These are phyloP conservation scores for Anticlea derivata DNA, from an alignment of 2,888 invertebrate species.

Conservation along the genomic window DNA sequence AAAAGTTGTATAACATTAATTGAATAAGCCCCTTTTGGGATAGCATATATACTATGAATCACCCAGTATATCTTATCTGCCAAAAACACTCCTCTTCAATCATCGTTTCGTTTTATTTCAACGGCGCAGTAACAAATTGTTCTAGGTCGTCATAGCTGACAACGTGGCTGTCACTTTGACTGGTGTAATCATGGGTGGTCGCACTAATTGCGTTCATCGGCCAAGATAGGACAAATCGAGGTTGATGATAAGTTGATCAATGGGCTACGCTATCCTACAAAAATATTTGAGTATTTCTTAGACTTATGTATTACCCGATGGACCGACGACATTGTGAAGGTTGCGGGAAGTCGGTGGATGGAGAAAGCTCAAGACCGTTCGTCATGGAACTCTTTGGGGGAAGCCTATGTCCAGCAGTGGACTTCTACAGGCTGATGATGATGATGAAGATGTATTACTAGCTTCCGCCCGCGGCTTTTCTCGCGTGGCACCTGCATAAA, in stretches of 20 bases:
- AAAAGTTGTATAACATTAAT: too few species aligned
- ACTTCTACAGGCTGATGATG: too few species aligned
- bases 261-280: neutral
- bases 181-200: conserved; percentile 39
- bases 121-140: conserved; percentile 36
- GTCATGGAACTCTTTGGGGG: too few species aligned
- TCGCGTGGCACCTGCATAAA: too few species aligned
- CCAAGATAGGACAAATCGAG: conserved; percentile 34
- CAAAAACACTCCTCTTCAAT: conserved; percentile 23
- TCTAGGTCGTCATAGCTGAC: conserved; percentile 35
- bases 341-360: too few species aligned
- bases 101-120: conserved; percentile 27
- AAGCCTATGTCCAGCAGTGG: too few species aligned
- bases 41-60: too few species aligned
- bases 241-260: conserved; percentile 36
- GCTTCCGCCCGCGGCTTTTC: too few species aligned
- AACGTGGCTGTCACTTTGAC: conserved; percentile 38
- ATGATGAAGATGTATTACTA: too few species aligned
- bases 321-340: too few species aligned
- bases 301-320: neutral
- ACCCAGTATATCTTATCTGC: conserved; percentile 16
- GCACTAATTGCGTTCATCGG: conserved; percentile 38
- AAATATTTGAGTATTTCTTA: neutral
- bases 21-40: too few species aligned
- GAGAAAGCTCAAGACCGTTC: too few species aligned